Evolutionary conservation across 2,888 invertebrate genomes (phyloP).

Genomic region (Drosophila austrosaltans): DNA sequence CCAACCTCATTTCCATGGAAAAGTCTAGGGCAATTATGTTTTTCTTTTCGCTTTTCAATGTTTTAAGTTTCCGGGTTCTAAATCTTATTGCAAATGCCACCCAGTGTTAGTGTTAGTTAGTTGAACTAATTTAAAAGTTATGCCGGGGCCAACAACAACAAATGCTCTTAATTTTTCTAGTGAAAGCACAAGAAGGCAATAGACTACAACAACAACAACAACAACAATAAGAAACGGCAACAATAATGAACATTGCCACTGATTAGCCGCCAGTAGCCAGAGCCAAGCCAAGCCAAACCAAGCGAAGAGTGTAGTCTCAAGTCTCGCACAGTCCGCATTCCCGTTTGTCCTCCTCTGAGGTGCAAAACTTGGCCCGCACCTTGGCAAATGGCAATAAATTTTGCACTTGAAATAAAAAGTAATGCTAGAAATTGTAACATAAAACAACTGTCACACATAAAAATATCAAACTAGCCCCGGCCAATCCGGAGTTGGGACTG

Average conservation of each 20-base stretch:
- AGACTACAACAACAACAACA: not conserved
- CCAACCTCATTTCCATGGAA: conserved; percentile 5
- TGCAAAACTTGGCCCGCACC: conserved; percentile 60
- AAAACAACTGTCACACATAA: conserved; percentile 77
- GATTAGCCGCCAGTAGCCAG: conserved; percentile 64
- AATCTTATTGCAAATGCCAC: conserved; percentile 28
- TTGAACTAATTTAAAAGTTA: conserved; percentile 58
- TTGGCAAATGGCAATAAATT: conserved; percentile 77
- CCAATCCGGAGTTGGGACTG: conserved; percentile 21
- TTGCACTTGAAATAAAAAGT: conserved; percentile 75
- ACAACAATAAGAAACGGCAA: conserved; percentile 15
- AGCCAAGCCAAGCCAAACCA: too few species aligned
- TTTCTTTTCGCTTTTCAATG: not conserved
- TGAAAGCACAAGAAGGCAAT: conserved; percentile 66
- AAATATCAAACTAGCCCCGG: conserved; percentile 50
- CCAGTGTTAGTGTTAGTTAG: conserved; percentile 34
- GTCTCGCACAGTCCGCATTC: conserved; percentile 25
- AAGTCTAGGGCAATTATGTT: not conserved
- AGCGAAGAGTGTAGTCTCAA: conserved; percentile 20
- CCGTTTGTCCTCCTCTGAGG: conserved; percentile 36
- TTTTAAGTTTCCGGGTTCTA: not conserved
- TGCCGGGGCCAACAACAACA: conserved; percentile 27
- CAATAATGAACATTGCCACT: conserved; percentile 64
- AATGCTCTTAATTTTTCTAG: conserved; percentile 54
- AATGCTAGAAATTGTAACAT: conserved; percentile 75